Percentiles rank a stretch among this genome's conserved stretches.
phyloP scores from a whole-genome alignment of 2,113 vertebrate genomes.

The Chaetodon auriga region DNA sequence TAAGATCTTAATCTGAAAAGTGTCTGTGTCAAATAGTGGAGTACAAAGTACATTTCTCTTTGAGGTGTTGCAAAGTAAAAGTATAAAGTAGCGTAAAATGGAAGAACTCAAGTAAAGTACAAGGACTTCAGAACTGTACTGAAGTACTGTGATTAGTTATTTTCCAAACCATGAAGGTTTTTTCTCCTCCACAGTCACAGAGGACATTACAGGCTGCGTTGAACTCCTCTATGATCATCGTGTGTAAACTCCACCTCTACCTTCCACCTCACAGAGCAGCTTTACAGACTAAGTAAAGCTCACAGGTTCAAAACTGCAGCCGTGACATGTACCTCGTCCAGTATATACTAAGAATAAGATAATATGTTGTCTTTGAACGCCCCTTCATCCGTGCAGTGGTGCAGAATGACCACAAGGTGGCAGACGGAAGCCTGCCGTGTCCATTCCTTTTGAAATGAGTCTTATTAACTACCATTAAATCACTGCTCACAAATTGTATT shows the following conservation, averaged over 20 bases:
- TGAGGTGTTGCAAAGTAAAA: background rate
- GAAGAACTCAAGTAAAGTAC: background rate
- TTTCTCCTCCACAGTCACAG: too few relatives aligned
- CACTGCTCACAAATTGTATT: conserved; percentile 79
- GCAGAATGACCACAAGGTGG: conserved; percentile 66
- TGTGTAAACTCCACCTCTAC: background rate
- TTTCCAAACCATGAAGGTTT: background rate
- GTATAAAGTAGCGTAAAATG: background rate
- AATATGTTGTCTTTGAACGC: background rate
- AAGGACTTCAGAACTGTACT: background rate
- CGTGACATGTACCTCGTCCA: background rate
- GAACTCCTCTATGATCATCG: too few relatives aligned
- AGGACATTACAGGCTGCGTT: background rate
- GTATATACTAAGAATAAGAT: background rate
- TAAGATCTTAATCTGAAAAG: background rate
- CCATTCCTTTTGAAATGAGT: conserved; percentile 52
- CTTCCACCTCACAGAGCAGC: background rate
- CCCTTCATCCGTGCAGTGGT: conserved; percentile 36
- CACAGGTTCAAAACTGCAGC: background rate
- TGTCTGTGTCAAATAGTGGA: background rate
- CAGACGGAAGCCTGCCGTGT: conserved; percentile 54
- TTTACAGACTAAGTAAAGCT: background rate
- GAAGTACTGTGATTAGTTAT: background rate
- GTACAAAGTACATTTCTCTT: background rate
- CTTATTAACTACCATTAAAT: conserved; percentile 71